These are phyloP conservation scores for Microctonus brassicae DNA, from an alignment of 2,888 invertebrate genomes.

Conservation along the genomic window DNA sequence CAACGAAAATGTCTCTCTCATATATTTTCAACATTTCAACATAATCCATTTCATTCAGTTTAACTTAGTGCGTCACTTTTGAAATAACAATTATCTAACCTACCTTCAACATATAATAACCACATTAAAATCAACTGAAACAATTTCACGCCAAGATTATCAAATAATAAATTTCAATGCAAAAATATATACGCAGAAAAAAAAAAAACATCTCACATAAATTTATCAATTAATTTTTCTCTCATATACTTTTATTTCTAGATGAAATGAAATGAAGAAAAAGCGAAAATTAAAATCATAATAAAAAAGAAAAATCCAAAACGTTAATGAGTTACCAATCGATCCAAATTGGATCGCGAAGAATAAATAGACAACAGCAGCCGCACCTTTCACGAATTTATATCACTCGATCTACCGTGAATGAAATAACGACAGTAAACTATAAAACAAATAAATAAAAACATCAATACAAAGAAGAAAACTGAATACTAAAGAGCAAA, in stretches of 20 bases:
- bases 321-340: neutral
- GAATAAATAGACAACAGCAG: neutral
- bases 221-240: too few relatives aligned
- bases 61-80: neutral
- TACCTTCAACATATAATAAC: neutral
- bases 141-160: too few relatives aligned
- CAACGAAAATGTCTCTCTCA: neutral
- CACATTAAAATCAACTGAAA: too few relatives aligned
- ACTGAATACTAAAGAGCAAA: neutral
- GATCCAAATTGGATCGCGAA: neutral
- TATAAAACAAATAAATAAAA: neutral
- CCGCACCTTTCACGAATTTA: constrained; percentile 1
- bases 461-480: neutral
- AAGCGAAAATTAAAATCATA: neutral
- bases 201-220: too few relatives aligned
- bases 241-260: neutral
- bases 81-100: neutral
- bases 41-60: neutral
- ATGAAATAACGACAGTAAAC: neutral
- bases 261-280: neutral
- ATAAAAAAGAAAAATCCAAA: neutral
- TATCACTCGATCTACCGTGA: neutral
- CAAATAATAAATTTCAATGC: too few relatives aligned
- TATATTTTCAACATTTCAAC: constrained; percentile 6
- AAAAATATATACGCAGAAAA: too few relatives aligned